Conservation (phyloP, 2,113 vertebrate genomes). For the Melanotaenia duboulayi region DNA sequence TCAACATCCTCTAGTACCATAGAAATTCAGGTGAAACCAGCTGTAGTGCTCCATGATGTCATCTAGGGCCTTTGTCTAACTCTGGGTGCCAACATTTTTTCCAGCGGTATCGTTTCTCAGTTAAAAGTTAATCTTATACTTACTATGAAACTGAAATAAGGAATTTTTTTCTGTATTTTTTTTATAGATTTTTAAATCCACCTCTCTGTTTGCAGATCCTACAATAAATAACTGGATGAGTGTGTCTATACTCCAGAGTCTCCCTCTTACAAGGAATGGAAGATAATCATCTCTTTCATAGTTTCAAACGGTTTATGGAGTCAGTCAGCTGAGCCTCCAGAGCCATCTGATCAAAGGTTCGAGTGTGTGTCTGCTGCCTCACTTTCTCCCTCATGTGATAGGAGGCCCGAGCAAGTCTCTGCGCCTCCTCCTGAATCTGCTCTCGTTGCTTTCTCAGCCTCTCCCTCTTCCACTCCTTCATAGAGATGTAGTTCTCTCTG, state of each 20-base stretch:
- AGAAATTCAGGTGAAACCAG: no score
- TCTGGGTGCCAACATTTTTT: not conserved
- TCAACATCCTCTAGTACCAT: no score
- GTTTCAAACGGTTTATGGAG: conserved; percentile 61
- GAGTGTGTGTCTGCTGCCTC: conserved; percentile 62
- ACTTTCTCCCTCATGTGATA: conserved; percentile 78
- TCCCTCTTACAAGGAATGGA: not conserved
- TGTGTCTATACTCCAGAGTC: not conserved
- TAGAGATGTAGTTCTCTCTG: conserved; percentile 65
- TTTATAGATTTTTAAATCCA: not conserved
- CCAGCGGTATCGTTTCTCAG: no score
- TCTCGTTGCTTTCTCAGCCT: conserved; percentile 72
- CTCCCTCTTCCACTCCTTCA: conserved; percentile 77
- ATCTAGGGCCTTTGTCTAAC: no score
- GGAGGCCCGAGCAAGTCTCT: conserved; percentile 70
- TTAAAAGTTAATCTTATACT: no score
- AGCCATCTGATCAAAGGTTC: conserved; percentile 74
- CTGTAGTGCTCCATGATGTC: not conserved
- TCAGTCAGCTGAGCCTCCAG: conserved; percentile 72
- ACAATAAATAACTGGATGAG: not conserved
- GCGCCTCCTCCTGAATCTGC: conserved; percentile 73
- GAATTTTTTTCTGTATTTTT: not conserved
- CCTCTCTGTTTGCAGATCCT: not conserved
- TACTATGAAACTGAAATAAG: not conserved
- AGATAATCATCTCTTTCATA: conserved; percentile 31